These are phyloP conservation scores for Sarcophaga subvicina DNA, from an alignment of 2,888 invertebrate genomes.

Conservation along the genomic window DNA sequence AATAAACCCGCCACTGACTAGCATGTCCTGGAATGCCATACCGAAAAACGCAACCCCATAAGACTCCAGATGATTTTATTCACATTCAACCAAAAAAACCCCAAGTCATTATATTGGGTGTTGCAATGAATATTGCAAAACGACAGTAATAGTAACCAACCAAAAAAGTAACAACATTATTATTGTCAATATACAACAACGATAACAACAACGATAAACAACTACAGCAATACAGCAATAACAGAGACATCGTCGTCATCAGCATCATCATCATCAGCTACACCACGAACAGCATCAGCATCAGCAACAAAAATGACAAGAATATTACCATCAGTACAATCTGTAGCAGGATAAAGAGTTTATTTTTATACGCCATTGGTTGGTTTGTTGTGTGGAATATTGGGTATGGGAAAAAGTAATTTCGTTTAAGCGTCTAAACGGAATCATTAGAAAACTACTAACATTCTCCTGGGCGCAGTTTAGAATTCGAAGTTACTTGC, in stretches of 20 bases:
- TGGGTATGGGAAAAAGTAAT: too few species aligned
- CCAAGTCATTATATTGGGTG: background rate
- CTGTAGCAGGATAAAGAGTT: too few species aligned
- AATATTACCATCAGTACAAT: too few species aligned
- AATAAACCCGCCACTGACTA: background rate
- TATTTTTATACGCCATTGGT: too few species aligned
- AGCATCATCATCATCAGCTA: background rate
- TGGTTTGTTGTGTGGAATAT: too few species aligned
- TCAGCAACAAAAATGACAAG: background rate
- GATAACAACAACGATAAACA: too few species aligned
- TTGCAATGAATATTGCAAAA: background rate
- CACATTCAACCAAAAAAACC: background rate
- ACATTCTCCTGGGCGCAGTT: too few species aligned
- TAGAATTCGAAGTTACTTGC: too few species aligned
- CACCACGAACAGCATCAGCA: background rate
- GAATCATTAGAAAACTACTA: too few species aligned
- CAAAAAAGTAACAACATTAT: conserved; percentile 38
- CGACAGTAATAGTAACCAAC: conserved; percentile 17
- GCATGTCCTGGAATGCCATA: background rate
- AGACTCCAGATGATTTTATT: background rate
- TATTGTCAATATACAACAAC: conserved; percentile 1
- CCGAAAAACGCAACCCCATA: background rate
- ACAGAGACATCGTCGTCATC: background rate
- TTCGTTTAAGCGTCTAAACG: too few species aligned
- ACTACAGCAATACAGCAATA: too few species aligned